Conservation (phyloP, 1,140 invertebrate genomes). For the Drusus annulatus region DNA sequence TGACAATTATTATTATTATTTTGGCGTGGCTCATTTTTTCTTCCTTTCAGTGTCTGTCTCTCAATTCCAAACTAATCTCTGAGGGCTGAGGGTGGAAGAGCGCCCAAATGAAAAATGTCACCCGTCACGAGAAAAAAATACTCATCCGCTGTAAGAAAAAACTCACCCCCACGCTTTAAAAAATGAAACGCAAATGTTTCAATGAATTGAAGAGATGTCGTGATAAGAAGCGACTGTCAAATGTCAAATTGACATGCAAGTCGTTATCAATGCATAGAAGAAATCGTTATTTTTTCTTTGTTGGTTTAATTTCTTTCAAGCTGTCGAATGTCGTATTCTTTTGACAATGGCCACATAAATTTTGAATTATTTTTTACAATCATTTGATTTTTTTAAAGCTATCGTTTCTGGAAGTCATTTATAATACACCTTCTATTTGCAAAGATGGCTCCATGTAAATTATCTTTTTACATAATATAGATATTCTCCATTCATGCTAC, state of each 20-base stretch:
- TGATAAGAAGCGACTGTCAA: slow-evolving; percentile 35
- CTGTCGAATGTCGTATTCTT: background rate
- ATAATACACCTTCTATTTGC: too few species aligned
- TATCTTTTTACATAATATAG: too few species aligned
- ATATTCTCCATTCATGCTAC: too few species aligned
- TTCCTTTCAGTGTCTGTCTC: background rate
- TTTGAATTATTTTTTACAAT: too few species aligned
- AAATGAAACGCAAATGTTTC: slow-evolving; percentile 41
- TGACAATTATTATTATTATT: background rate
- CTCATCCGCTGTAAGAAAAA: slow-evolving; percentile 16
- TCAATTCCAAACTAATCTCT: slow-evolving; percentile 11
- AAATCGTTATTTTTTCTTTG: background rate
- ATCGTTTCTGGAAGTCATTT: too few species aligned
- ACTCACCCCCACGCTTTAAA: slow-evolving; percentile 47
- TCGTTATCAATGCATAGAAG: slow-evolving; percentile 24
- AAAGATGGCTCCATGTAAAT: too few species aligned
- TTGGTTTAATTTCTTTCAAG: background rate
- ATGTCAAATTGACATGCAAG: slow-evolving; percentile 40
- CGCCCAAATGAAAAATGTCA: slow-evolving; percentile 49
- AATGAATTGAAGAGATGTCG: slow-evolving; percentile 45
- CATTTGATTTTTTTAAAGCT: too few species aligned
- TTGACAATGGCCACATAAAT: too few species aligned
- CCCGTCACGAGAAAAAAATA: slow-evolving; percentile 44
- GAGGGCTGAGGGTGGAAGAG: background rate
- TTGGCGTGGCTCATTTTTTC: slow-evolving; percentile 1